Evolutionary conservation across 2,888 invertebrate species (phyloP).

Genomic region (Zelleria hepariella): DNA sequence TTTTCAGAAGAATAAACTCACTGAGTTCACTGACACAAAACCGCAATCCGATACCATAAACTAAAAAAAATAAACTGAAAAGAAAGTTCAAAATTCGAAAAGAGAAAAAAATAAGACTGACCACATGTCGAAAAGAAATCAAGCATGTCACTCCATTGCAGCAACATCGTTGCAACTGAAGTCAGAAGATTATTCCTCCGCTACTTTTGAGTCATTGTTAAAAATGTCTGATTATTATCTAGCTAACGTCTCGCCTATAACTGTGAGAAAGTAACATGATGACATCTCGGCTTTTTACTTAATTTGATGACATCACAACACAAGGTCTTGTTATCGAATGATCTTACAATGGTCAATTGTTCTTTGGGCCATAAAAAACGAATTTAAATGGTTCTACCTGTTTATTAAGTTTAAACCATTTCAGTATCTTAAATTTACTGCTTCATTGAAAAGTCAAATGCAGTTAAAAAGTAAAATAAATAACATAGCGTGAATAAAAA

Average conservation of each 20-base stretch:
- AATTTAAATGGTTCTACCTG: neutral
- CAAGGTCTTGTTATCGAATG: neutral
- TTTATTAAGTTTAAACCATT: neutral
- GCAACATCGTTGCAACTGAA: constrained; percentile 62
- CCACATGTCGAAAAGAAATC: constrained; percentile 59
- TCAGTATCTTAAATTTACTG: neutral
- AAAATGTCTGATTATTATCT: neutral
- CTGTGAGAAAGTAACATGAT: neutral
- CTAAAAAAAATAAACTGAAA: neutral
- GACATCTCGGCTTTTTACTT: neutral
- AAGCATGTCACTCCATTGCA: constrained; percentile 67
- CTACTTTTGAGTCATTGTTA: neutral
- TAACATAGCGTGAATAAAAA: neutral
- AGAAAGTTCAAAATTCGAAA: constrained; percentile 8
- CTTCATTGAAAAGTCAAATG: neutral
- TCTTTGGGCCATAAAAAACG: neutral
- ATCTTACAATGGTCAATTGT: neutral
- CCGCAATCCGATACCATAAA: too few relatives aligned
- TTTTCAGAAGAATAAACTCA: neutral
- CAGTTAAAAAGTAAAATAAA: neutral
- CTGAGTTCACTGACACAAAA: neutral
- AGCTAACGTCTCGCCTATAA: neutral
- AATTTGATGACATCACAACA: neutral
- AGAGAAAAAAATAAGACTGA: constrained; percentile 37
- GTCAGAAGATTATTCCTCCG: constrained; percentile 2